Conservation (phyloP, 2,888 invertebrate genomes). For the Endomychus coccineus region DNA sequence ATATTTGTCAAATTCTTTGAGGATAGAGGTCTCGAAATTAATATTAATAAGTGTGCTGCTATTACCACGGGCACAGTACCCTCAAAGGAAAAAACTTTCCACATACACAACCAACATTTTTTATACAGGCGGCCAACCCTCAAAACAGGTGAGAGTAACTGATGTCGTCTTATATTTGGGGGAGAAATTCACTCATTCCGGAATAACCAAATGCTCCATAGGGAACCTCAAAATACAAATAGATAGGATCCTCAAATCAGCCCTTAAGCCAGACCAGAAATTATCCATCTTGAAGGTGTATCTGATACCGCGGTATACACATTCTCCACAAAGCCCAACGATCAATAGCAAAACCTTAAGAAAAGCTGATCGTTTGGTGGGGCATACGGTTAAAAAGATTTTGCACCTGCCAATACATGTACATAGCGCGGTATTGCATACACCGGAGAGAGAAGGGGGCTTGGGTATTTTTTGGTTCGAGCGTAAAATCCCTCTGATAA, state of each 20-base stretch:
- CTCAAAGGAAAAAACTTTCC: not conserved
- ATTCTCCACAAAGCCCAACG: not conserved
- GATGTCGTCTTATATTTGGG: constrained; percentile 1
- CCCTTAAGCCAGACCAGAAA: constrained; percentile 6
- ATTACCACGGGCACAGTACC: constrained; percentile 3
- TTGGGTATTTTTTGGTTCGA: constrained; percentile 1
- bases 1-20: constrained; percentile 8
- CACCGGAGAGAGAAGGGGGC: not conserved
- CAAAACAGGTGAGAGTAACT: not conserved
- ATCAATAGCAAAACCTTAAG: not conserved
- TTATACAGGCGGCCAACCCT: not conserved
- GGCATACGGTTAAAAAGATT: not conserved
- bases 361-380: constrained; percentile 1
- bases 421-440: not conserved
- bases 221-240: not conserved
- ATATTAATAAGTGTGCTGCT: constrained; percentile 1
- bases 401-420: constrained; percentile 4
- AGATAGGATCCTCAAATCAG: not conserved
- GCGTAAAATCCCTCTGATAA: constrained; percentile 8
- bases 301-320: constrained; percentile 3
- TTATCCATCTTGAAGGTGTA: not conserved
- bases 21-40: not conserved
- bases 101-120: not conserved
- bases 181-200: not conserved
- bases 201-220: not conserved